Percentiles rank a stretch among this genome's conserved stretches.
phyloP scores from a whole-genome alignment of 2,888 invertebrate genomes.

The Lingula anatina region DNA sequence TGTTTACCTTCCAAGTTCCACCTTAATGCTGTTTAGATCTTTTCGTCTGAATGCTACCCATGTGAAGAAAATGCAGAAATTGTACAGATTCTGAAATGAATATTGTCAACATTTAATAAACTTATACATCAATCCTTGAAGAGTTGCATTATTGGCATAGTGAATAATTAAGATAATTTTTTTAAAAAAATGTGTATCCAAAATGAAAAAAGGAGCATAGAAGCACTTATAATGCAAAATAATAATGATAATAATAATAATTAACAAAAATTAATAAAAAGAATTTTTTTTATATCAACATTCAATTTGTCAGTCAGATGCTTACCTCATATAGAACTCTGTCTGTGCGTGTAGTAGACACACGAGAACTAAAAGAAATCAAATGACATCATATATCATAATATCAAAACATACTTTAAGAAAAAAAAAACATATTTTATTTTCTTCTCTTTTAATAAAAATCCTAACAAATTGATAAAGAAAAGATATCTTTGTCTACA shows the following conservation, averaged over 20 bases:
- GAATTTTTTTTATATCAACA: no score
- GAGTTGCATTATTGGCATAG: no score
- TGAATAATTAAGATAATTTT: no score
- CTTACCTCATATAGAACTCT: conserved; percentile 46
- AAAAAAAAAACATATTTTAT: no score
- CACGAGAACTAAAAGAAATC: conserved; percentile 34
- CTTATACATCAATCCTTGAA: no score
- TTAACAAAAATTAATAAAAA: no score
- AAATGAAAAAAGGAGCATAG: background rate
- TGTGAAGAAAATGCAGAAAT: conserved; percentile 45
- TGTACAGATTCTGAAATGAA: conserved; percentile 41
- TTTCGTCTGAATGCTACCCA: conserved; percentile 48
- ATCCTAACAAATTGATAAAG: no score
- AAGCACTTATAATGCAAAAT: no score
- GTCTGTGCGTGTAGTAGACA: conserved; percentile 47
- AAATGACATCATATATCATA: conserved; percentile 2
- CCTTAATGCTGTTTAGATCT: conserved; percentile 41
- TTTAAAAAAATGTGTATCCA: background rate
- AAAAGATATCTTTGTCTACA: no score
- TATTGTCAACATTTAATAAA: no score
- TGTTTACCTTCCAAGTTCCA: conserved; percentile 45
- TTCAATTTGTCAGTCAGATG: background rate
- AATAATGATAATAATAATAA: no score
- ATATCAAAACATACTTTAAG: background rate
- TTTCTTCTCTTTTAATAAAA: no score